Percentiles rank a stretch among this genome's conserved stretches.
These are phyloP conservation scores for Sminthopsis crassicaudata DNA, from an alignment of 2,113 vertebrate species.

Conservation along the genomic window DNA sequence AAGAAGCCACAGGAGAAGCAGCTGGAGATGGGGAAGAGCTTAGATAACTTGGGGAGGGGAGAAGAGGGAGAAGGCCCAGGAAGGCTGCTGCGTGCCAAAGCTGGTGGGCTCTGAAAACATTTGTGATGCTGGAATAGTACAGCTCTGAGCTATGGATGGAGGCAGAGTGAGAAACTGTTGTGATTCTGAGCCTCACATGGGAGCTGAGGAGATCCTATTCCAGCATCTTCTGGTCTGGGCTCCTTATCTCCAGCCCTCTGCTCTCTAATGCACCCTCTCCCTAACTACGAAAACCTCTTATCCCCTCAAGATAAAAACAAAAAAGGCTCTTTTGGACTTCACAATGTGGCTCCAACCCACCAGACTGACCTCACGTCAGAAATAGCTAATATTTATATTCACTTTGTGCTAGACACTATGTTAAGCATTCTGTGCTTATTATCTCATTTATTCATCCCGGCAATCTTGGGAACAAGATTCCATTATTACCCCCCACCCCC, in stretches of 20 bases:
- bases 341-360: neutral
- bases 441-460: neutral
- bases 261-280: too few relatives aligned
- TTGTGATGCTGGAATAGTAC: too few relatives aligned
- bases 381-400: neutral
- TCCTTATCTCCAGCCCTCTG: too few relatives aligned
- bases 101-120: neutral
- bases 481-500: neutral
- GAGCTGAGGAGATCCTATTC: too few relatives aligned
- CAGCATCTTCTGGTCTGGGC: too few relatives aligned
- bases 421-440: neutral
- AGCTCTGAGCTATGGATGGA: too few relatives aligned
- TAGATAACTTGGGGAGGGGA: neutral
- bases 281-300: neutral
- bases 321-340: neutral
- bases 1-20: neutral
- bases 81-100: neutral
- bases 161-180: too few relatives aligned
- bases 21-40: neutral
- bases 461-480: neutral
- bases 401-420: neutral
- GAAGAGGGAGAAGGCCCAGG: neutral
- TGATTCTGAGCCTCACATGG: too few relatives aligned
- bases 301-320: neutral
- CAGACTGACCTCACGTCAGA: neutral